Conservation (phyloP, 2,113 vertebrate species). For the Salvator merianae region DNA sequence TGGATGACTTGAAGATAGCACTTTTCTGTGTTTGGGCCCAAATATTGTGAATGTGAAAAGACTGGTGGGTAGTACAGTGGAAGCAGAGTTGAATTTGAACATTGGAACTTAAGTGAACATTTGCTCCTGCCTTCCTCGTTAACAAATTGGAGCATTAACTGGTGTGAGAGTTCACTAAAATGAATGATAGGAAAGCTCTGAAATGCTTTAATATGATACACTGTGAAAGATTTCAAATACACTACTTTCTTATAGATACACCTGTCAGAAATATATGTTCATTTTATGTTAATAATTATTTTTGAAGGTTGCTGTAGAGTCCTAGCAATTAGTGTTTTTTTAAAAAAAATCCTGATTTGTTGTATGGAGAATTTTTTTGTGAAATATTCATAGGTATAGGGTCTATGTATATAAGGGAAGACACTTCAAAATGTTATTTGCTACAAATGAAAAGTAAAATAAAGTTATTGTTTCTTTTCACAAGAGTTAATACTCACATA, state of each 20-base stretch:
- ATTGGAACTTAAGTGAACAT: slow-evolving; percentile 80
- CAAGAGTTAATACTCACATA: not conserved
- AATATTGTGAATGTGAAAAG: slow-evolving; percentile 75
- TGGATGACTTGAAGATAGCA: slow-evolving; percentile 85
- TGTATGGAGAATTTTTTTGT: not conserved
- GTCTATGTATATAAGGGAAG: slow-evolving; percentile 4
- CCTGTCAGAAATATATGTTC: slow-evolving; percentile 48
- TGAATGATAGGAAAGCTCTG: slow-evolving; percentile 77
- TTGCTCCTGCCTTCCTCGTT: slow-evolving; percentile 79
- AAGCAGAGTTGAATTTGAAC: slow-evolving; percentile 80
- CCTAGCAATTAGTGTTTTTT: slow-evolving; percentile 49
- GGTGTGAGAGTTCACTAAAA: slow-evolving; percentile 80
- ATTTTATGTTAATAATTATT: slow-evolving; percentile 49
- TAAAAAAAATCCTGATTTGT: slow-evolving; percentile 31
- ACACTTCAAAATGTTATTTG: slow-evolving; percentile 35
- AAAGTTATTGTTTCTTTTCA: not conserved
- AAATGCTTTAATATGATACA: slow-evolving; percentile 78
- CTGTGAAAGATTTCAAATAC: slow-evolving; percentile 69
- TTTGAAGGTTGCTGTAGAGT: slow-evolving; percentile 55
- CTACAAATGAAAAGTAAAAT: slow-evolving; percentile 36
- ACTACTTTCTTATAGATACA: slow-evolving; percentile 50
- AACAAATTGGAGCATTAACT: slow-evolving; percentile 82
- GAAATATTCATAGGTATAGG: not conserved
- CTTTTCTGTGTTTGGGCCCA: slow-evolving; percentile 77
- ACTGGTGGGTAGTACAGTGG: slow-evolving; percentile 72